Percentiles rank a stretch among this genome's conserved stretches.
phyloP scores from a whole-genome alignment of 2,797 vertebrate genomes.

The Cyclopterus lumpus region DNA sequence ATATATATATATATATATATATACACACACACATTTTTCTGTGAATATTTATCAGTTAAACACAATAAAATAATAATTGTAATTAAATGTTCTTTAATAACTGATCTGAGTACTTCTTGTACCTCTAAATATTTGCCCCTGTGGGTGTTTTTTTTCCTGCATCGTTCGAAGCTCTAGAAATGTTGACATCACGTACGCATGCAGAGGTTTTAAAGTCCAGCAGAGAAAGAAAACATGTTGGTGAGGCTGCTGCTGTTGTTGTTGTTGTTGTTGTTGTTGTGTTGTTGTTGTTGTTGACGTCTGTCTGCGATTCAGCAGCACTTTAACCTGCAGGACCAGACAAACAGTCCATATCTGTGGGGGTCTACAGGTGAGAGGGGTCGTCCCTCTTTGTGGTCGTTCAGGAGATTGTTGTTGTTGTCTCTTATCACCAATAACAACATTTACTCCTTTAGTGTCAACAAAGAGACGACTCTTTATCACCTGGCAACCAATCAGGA shows the following conservation, averaged over 20 bases:
- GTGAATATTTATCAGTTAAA: no score
- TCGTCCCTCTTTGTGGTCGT: no score
- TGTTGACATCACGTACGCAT: background rate
- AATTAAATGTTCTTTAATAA: no score
- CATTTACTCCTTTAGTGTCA: background rate
- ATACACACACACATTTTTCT: no score
- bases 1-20: no score
- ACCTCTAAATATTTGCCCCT: no score
- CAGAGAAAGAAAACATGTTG: background rate
- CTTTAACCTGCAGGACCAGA: background rate
- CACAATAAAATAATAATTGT: no score
- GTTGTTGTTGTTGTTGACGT: no score
- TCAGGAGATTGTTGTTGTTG: background rate
- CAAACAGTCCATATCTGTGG: background rate
- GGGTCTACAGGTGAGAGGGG: conserved; percentile 16
- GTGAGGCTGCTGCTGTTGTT: background rate
- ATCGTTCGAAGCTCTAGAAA: background rate
- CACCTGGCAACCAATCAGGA: background rate
- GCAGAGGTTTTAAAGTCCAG: background rate
- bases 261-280: no score
- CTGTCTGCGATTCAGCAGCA: no score
- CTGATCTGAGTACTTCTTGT: no score
- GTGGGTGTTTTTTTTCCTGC: background rate
- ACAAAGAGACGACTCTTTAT: background rate
- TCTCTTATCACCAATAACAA: background rate